Conservation (phyloP, 1,140 invertebrate species). For the Ptiloglossa arizonensis region DNA sequence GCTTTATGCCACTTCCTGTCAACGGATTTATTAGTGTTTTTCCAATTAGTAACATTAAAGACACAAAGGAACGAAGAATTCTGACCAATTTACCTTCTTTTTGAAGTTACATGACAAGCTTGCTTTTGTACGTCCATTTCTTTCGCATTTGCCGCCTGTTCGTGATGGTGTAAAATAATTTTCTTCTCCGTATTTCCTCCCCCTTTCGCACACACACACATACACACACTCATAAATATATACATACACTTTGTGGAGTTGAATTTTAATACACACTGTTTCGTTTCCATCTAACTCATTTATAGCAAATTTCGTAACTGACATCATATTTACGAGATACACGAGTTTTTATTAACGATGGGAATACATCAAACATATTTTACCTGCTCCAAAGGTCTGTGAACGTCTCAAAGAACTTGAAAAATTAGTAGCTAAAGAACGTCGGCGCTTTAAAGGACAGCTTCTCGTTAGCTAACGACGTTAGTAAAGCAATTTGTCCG, state of each 20-base stretch:
- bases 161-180: no score
- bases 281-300: no score
- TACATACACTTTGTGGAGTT: no score
- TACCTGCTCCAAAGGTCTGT: not conserved
- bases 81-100: not conserved
- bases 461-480: constrained; percentile 58
- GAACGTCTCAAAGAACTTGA: constrained; percentile 8
- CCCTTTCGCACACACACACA: no score
- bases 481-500: constrained; percentile 43
- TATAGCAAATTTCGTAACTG: not conserved
- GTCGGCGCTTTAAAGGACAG: not conserved
- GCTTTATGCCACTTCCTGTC: not conserved
- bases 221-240: no score
- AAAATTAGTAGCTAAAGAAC: constrained; percentile 6
- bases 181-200: no score
- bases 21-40: not conserved
- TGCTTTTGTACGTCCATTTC: not conserved
- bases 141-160: not conserved
- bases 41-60: not conserved
- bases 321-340: no score
- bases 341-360: not conserved
- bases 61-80: not conserved
- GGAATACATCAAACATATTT: constrained; percentile 3
- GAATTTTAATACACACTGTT: no score
- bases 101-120: not conserved